Evolutionary conservation across 2,888 invertebrate species (phyloP).

Genomic region (Lumbricus terrestris): DNA sequence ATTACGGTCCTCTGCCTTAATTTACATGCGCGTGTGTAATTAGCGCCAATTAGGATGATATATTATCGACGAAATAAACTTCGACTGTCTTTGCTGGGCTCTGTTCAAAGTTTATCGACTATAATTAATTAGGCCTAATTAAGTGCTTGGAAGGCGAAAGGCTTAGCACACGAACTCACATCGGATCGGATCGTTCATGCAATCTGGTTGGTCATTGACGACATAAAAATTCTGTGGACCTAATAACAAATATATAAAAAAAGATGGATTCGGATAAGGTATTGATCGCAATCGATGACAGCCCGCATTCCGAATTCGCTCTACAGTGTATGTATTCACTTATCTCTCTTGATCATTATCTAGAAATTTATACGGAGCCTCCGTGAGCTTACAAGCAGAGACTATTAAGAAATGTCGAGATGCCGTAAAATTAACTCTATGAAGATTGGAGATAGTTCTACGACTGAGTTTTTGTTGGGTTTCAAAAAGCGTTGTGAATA

Average conservation of each 20-base stretch:
- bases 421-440: no score
- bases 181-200: no score
- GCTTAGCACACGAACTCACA: no score
- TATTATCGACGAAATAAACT: neutral
- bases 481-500: no score
- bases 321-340: neutral
- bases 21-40: neutral
- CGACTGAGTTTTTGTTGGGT: no score
- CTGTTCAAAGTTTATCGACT: neutral
- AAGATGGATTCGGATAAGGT: neutral
- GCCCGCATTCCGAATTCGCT: neutral
- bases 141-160: neutral
- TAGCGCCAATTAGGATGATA: neutral
- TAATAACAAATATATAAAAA: no score
- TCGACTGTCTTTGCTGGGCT: neutral
- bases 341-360: neutral
- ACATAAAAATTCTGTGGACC: no score
- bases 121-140: no score
- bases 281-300: neutral
- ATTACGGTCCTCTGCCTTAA: neutral
- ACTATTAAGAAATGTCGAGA: no score
- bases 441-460: no score
- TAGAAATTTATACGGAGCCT: neutral
- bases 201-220: neutral
- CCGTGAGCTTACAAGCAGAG: neutral